Conservation (phyloP, 2,113 vertebrate species). For the Corydoras sp. region DNA sequence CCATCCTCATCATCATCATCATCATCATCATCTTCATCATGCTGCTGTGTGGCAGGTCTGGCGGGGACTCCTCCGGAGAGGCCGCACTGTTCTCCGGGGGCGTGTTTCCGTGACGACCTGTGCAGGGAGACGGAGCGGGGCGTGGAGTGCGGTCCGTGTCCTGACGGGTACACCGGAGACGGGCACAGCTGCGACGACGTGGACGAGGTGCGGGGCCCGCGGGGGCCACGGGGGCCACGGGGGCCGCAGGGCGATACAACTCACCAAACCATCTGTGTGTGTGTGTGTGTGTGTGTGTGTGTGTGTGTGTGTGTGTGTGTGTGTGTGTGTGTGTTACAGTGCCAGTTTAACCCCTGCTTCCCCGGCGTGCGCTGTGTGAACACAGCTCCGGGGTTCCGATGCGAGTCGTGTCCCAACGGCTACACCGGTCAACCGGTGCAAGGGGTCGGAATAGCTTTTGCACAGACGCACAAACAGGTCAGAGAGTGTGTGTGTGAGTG, state of each 20-base stretch:
- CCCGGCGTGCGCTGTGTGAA: constrained; percentile 91
- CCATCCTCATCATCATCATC: no score
- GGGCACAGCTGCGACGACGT: constrained; percentile 90
- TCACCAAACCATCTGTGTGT: no score
- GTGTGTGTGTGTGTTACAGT: no score
- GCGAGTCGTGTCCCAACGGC: constrained; percentile 84
- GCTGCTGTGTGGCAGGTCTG: constrained; percentile 53
- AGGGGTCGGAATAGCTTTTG: constrained; percentile 76
- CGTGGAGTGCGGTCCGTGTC: constrained; percentile 87
- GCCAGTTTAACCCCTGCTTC: constrained; percentile 89
- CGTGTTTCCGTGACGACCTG: constrained; percentile 82
- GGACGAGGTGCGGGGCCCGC: constrained; percentile 78
- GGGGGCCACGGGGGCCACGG: no score
- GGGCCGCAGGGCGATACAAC: no score
- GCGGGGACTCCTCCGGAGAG: constrained; percentile 63
- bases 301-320: neutral
- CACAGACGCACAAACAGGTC: constrained; percentile 91
- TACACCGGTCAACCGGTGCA: constrained; percentile 74
- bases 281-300: no score
- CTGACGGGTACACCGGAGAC: constrained; percentile 86
- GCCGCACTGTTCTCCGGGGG: constrained; percentile 72
- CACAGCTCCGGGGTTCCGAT: constrained; percentile 82
- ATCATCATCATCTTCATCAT: no score
- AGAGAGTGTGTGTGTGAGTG: neutral
- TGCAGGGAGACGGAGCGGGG: constrained; percentile 79